phyloP scores from a whole-genome alignment of 2,888 invertebrate genomes.

The Lingula anatina region DNA sequence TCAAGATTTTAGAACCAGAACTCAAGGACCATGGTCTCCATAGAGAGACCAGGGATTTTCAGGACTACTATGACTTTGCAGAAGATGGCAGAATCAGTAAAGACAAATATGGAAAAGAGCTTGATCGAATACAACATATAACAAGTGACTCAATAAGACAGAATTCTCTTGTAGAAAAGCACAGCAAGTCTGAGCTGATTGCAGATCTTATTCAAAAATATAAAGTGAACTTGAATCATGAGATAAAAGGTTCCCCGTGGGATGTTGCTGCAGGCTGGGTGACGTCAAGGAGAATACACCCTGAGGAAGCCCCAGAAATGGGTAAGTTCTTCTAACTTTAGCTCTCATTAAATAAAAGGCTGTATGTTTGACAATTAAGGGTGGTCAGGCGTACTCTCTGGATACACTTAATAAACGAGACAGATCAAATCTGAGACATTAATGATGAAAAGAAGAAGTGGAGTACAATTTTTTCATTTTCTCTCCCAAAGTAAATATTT shows the following conservation, averaged over 20 bases:
- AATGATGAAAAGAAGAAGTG: too few relatives aligned
- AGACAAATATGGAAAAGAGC: constrained; percentile 4
- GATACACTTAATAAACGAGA: too few relatives aligned
- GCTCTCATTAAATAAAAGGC: too few relatives aligned
- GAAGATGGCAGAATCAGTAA: constrained; percentile 1
- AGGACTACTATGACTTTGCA: background rate
- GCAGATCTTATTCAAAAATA: constrained; percentile 20
- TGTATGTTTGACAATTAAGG: too few relatives aligned
- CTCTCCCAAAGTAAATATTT: too few relatives aligned
- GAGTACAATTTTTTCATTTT: too few relatives aligned
- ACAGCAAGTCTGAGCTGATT: background rate
- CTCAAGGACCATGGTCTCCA: constrained; percentile 2
- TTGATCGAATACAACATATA: too few relatives aligned
- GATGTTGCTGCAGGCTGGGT: constrained; percentile 43
- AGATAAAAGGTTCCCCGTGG: constrained; percentile 30
- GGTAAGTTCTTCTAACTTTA: constrained; percentile 26
- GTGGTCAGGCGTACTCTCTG: too few relatives aligned
- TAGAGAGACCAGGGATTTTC: background rate
- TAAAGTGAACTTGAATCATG: constrained; percentile 13
- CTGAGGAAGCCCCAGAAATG: constrained; percentile 31
- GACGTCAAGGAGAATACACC: constrained; percentile 32
- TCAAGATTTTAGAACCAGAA: constrained; percentile 26
- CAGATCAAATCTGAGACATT: too few relatives aligned
- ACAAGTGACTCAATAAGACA: too few relatives aligned
- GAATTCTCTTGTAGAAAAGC: background rate